Evolutionary conservation across 2,888 invertebrate genomes (phyloP), one percentile per base, ranked within the genome.

Genomic region (Hybos culiciformis): DNA sequence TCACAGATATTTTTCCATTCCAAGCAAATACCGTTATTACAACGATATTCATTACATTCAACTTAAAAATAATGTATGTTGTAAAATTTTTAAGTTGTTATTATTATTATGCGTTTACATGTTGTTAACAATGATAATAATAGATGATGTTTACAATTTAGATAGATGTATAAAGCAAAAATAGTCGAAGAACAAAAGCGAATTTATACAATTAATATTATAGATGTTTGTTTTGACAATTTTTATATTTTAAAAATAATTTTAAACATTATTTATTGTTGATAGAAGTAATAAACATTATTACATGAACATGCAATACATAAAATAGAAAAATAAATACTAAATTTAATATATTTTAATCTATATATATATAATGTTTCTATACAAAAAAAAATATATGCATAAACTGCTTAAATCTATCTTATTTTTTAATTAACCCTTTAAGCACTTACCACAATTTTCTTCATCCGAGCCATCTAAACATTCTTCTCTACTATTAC

Each of bases 401-500:
- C 21, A 39, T 43, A 39, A 38, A 33, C 1, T 21, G 39, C 33
- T 37, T 14, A 9, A 39, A 18, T 38, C 39, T 8, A 34, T 15
- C 15, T 41, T 36, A 34, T 41, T 41, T 24, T 3, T 38, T 18
- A 19, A 9, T 11, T 43, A 44, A n/a, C n/a, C n/a, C n/a, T n/a
- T n/a, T n/a, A n/a, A 42, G 40, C 48, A 59, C 65, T 62, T 70
- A 70, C 70, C 67, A 62, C 80, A 80, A 48, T 68, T 65, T 15
- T 60, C 61, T 58, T 81, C 81, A 56, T 81, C 80, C 55, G 77
- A 77, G 21, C 70, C 72, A 51, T 71, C 72, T 48, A 68, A 63
- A 58, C 76, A 76, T 54, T 76, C 74, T 4, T 39, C 42, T 12
- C 52, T 51, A 37, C 64, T 62, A 56, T 83, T 72, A 62, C 82